phyloP scores from a whole-genome alignment of 1,140 invertebrate species.

The Maconellicoccus hirsutus region DNA sequence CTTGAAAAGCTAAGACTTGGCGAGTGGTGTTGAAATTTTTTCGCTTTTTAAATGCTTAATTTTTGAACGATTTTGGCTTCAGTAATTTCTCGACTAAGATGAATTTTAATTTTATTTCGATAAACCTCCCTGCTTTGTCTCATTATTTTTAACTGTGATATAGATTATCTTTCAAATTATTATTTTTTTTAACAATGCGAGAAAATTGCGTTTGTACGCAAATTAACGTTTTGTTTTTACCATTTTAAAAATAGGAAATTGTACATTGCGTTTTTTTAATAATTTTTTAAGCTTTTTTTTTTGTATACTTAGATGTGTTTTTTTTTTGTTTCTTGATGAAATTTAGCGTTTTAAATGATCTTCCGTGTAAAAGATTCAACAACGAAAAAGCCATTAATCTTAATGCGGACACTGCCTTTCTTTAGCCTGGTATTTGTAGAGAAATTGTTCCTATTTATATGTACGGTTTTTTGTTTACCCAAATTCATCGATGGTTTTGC shows the following conservation, averaged over 20 bases:
- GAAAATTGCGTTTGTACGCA: neutral
- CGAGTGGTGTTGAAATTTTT: neutral
- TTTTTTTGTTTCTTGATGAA: neutral
- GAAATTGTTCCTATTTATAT: neutral
- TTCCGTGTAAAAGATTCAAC: neutral
- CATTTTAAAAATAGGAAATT: slow-evolving; percentile 14
- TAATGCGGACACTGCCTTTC: neutral
- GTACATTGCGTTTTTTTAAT: neutral
- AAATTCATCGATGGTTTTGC: neutral
- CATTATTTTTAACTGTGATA: slow-evolving; percentile 20
- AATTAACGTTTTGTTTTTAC: neutral
- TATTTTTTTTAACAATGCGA: neutral
- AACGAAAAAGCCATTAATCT: neutral
- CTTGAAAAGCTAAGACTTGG: too few relatives aligned
- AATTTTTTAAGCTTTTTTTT: neutral
- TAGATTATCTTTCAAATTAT: slow-evolving; percentile 17
- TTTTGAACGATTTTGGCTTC: neutral
- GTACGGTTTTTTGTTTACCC: neutral
- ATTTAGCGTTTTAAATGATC: neutral
- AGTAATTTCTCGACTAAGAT: neutral
- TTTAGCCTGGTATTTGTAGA: neutral
- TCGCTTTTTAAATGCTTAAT: neutral
- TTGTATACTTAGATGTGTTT: neutral
- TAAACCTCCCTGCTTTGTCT: slow-evolving; percentile 13
- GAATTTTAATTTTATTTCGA: neutral